These are phyloP conservation scores for Thunnus maccoyii DNA, from an alignment of 2,113 vertebrate species.

Conservation along the genomic window DNA sequence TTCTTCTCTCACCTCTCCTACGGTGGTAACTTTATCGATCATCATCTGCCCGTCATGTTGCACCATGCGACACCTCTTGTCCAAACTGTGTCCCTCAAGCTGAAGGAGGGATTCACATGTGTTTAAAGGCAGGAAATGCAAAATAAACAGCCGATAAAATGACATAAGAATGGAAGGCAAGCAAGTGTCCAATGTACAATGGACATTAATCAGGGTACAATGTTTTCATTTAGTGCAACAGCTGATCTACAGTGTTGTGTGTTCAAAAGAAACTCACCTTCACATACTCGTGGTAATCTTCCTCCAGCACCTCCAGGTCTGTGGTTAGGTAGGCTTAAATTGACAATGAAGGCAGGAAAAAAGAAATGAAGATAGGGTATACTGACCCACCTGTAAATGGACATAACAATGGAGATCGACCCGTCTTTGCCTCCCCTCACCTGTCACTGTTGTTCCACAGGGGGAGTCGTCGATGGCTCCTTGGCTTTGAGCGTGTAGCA, in stretches of 20 bases:
- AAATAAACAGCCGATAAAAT: background rate
- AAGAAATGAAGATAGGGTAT: background rate
- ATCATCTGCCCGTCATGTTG: constrained; percentile 80
- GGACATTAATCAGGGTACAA: too few relatives aligned
- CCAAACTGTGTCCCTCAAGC: constrained; percentile 82
- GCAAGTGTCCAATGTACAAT: background rate
- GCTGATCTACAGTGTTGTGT: background rate
- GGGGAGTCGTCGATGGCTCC: constrained; percentile 78
- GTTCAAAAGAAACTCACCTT: constrained; percentile 78
- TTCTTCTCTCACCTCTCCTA: constrained; percentile 86
- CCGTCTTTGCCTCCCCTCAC: constrained; percentile 67
- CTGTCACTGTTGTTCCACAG: constrained; percentile 86
- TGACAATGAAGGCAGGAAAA: background rate
- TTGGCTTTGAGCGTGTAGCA: constrained; percentile 85
- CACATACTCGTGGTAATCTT: constrained; percentile 87
- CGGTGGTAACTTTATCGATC: constrained; percentile 81
- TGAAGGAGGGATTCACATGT: constrained; percentile 54
- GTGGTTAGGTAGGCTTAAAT: constrained; percentile 83
- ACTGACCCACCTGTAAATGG: background rate
- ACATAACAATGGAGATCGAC: background rate
- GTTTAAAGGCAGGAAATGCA: background rate
- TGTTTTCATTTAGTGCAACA: background rate
- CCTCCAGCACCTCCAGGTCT: constrained; percentile 86
- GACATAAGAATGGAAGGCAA: background rate
- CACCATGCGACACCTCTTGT: constrained; percentile 84